A percentile compares a stretch with the other conserved stretches of the same genome.
Evolutionary conservation across 2,113 vertebrate species (phyloP).

Genomic region (Crotalus tigris): DNA sequence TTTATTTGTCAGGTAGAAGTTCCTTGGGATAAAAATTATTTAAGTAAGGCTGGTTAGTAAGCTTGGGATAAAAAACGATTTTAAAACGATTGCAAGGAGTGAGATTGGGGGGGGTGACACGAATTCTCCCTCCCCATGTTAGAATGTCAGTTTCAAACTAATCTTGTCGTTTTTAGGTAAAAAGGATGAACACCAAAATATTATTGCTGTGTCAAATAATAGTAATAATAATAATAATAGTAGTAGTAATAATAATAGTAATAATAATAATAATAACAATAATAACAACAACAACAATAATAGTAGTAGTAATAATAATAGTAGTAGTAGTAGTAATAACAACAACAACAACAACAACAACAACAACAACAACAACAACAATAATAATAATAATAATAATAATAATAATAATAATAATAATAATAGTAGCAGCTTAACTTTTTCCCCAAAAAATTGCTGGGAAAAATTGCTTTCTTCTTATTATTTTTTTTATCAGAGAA

Average conservation of each 20-base stretch:
- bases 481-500: neutral
- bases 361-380: neutral
- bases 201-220: neutral
- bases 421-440: no score
- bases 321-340: no score
- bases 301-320: no score
- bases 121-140: neutral
- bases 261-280: no score
- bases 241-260: no score
- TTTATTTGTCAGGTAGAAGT: neutral
- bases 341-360: no score
- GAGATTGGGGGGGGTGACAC: neutral
- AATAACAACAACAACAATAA: no score
- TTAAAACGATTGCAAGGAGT: neutral
- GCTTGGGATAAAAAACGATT: neutral
- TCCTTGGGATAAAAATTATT: neutral
- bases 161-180: neutral
- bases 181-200: neutral
- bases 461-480: neutral
- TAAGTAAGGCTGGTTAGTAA: neutral
- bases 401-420: no score
- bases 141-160: neutral
- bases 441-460: no score
- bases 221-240: neutral
- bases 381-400: no score